Evolutionary conservation across 2,797 vertebrate genomes (phyloP).

Genomic region (Lophius americanus): DNA sequence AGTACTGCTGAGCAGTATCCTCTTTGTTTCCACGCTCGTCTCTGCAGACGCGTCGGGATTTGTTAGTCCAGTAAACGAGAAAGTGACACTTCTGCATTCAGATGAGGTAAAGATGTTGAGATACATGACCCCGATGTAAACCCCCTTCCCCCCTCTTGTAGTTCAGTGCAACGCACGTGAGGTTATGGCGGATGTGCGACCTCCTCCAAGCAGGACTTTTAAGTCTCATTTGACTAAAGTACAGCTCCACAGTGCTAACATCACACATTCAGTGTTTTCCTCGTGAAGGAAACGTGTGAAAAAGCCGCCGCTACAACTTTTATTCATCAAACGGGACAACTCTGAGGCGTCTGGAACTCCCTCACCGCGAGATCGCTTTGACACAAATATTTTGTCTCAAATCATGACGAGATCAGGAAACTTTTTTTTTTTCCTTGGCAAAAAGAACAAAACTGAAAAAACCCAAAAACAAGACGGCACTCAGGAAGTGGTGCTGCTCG

Average conservation of each 20-base stretch:
- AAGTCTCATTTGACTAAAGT: not conserved
- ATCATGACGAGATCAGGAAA: too few relatives aligned
- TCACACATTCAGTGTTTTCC: not conserved
- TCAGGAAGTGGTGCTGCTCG: slow-evolving; percentile 24
- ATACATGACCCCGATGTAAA: not conserved
- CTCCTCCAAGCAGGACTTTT: not conserved
- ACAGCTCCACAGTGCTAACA: not conserved
- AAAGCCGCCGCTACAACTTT: not conserved
- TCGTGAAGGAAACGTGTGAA: not conserved
- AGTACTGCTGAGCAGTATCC: not conserved
- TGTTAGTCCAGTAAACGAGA: slow-evolving; percentile 25
- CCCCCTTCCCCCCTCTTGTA: not conserved
- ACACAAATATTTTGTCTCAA: too few relatives aligned
- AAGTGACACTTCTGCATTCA: not conserved
- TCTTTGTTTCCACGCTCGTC: not conserved
- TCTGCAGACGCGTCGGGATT: not conserved
- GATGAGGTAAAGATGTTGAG: slow-evolving; percentile 9
- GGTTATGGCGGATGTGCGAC: not conserved
- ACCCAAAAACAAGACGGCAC: slow-evolving; percentile 15
- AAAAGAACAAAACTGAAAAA: not conserved
- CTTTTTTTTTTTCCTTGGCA: slow-evolving; percentile 6
- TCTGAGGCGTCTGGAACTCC: not conserved
- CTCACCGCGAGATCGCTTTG: not conserved
- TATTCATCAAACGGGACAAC: not conserved
- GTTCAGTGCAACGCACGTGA: slow-evolving; percentile 18